These are phyloP conservation scores for Hemicentrotus pulcherrimus DNA, from an alignment of 35 echinoderm and acorn worm genomes.

Conservation along the genomic window DNA sequence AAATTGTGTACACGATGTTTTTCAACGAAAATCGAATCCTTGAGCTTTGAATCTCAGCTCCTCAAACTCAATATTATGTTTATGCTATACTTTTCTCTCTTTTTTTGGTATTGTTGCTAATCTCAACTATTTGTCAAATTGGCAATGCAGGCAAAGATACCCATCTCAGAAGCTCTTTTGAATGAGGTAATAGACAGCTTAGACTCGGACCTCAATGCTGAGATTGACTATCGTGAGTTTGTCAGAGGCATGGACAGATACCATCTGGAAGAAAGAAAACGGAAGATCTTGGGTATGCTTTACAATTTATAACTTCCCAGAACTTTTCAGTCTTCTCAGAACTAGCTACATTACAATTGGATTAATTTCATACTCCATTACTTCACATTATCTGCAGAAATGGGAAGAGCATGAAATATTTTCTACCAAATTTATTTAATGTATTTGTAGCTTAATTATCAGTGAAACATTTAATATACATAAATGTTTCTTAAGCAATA, in stretches of 20 bases:
- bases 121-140: background rate
- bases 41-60: background rate
- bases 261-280: slow-evolving; percentile 60
- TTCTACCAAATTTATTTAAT: too few relatives aligned
- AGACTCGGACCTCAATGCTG: slow-evolving; percentile 74
- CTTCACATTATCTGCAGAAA: too few relatives aligned
- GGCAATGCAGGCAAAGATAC: slow-evolving; percentile 76
- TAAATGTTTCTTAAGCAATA: too few relatives aligned
- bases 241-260: slow-evolving; percentile 74
- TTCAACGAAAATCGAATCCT: background rate
- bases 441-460: too few relatives aligned
- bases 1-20: background rate
- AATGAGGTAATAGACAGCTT: slow-evolving; percentile 83
- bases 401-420: too few relatives aligned
- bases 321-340: too few relatives aligned
- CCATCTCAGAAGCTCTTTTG: slow-evolving; percentile 70
- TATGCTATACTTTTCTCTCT: too few relatives aligned
- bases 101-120: background rate
- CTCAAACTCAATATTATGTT: background rate
- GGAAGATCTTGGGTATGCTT: slow-evolving; percentile 45
- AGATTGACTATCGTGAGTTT: slow-evolving; percentile 93
- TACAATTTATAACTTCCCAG: background rate
- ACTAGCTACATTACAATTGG: too few relatives aligned
- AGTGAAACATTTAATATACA: too few relatives aligned
- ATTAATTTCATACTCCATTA: too few relatives aligned